Percentiles rank a stretch among this genome's conserved stretches.
Evolutionary conservation across 1,140 invertebrate genomes (phyloP).

Genomic region (Dendrolimus kikuchii): DNA sequence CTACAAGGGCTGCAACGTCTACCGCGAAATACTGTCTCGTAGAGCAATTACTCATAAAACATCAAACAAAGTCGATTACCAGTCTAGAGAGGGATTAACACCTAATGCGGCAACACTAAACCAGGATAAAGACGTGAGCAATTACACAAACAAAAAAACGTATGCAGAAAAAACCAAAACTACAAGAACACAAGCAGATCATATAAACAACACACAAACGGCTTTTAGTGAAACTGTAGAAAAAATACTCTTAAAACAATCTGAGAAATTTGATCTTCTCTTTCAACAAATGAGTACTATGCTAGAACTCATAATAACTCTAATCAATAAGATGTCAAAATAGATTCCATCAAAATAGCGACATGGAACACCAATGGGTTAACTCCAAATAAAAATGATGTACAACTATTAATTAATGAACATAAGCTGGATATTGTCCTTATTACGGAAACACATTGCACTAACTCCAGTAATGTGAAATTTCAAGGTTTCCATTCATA

Average conservation of each 20-base stretch:
- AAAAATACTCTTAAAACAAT: neutral
- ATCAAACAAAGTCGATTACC: neutral
- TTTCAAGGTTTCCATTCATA: neutral
- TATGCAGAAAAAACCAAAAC: neutral
- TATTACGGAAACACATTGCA: neutral
- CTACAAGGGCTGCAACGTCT: constrained; percentile 1
- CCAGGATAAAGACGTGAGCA: too few relatives aligned
- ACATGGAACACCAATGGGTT: constrained; percentile 3
- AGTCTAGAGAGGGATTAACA: neutral
- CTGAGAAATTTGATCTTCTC: constrained; percentile 1
- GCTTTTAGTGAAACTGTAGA: neutral
- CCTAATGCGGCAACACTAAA: too few relatives aligned
- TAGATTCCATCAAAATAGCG: neutral
- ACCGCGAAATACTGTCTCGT: neutral
- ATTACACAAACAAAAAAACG: neutral
- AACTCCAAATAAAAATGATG: neutral
- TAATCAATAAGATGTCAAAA: neutral
- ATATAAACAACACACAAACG: neutral
- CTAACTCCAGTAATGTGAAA: neutral
- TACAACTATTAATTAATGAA: constrained; percentile 1
- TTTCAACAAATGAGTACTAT: constrained; percentile 5
- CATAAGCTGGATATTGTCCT: constrained; percentile 1
- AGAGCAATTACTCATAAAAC: neutral
- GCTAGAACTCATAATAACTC: neutral
- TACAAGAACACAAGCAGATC: neutral